Evolutionary conservation across 2,888 invertebrate genomes (phyloP).

Genomic region (Luperina testacea): DNA sequence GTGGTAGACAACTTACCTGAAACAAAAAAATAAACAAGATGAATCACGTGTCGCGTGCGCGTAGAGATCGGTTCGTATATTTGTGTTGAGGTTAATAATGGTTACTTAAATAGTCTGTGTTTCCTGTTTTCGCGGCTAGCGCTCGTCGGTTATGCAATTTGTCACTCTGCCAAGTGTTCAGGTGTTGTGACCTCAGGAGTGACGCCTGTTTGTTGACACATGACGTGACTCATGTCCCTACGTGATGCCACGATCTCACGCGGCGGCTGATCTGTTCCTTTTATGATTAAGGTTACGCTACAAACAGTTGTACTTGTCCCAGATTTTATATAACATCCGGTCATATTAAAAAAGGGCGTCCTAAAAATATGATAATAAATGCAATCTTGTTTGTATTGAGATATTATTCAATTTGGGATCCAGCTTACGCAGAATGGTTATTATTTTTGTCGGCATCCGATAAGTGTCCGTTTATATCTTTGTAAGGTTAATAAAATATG

Average conservation of each 20-base stretch:
- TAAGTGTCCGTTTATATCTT: slow-evolving; percentile 52
- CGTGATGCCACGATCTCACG: slow-evolving; percentile 43
- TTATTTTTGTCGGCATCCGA: slow-evolving; percentile 31
- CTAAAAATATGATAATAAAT: slow-evolving; percentile 46
- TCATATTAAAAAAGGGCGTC: slow-evolving; percentile 25
- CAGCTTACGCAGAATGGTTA: slow-evolving; percentile 39
- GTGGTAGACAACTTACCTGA: slow-evolving; percentile 75
- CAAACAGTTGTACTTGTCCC: slow-evolving; percentile 30
- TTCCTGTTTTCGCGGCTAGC: slow-evolving; percentile 86
- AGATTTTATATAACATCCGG: slow-evolving; percentile 28
- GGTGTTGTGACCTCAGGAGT: slow-evolving; percentile 84
- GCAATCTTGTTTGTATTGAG: slow-evolving; percentile 34
- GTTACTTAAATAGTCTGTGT: slow-evolving; percentile 82
- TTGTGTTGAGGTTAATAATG: slow-evolving; percentile 73
- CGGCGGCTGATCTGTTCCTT: slow-evolving; percentile 37
- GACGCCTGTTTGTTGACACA: slow-evolving; percentile 75
- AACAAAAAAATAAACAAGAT: slow-evolving; percentile 71
- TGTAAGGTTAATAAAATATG: slow-evolving; percentile 45
- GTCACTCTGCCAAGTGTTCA: slow-evolving; percentile 86
- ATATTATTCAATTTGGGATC: slow-evolving; percentile 45
- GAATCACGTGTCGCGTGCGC: slow-evolving; percentile 53
- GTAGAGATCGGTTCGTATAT: slow-evolving; percentile 62
- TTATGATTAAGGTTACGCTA: slow-evolving; percentile 30
- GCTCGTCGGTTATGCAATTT: slow-evolving; percentile 84
- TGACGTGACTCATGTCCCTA: slow-evolving; percentile 66